Evolutionary conservation across 2,113 vertebrate genomes (phyloP), one percentile per base, ranked within the genome.

Genomic region (Danionella cerebrum): DNA sequence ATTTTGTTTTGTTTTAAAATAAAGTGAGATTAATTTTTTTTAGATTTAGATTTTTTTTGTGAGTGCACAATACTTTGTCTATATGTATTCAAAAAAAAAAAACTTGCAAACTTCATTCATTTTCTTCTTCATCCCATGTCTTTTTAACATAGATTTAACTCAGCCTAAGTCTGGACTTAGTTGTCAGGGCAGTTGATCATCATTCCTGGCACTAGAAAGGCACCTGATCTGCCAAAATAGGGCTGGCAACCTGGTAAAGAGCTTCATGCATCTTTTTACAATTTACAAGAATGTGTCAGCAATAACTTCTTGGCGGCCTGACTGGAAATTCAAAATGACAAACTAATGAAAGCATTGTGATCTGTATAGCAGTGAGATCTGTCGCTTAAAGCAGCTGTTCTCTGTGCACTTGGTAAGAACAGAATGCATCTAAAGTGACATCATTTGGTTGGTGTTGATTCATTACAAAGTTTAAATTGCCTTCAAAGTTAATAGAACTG

Each of bases 341-440:
- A 74, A 58, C 67, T 85, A 81, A 86, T 79, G 79, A 76, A 84
- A 84, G 84, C 78, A 68, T 36, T 59, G 59, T 73, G 84, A 88
- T 78, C 84, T 82, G 71, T 16, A 80, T 73, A 79, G 81, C n/a
- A 53, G 71, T 22, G 55, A 84, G 82, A 83, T 80, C 72, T 63
- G 11, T 41, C 70, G 74, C 66, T 88, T 84, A 85, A 92, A 91
- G 84, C 89, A 90, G 87, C 88, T 89, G 89, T 85, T 84, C 82
- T 78, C 78, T 85, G 78, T 85, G 86, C n/a, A 89, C 89, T 80
- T 86, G 82, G 82, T 86, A 76, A 77, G 83, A 82, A 73, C 79
- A 74, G 83, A 86, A 90, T 87, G 85, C 79, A 78, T 90, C 84
- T 88, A 83, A 78, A 73, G 88, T 89, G 89, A 87, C 88, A 89